phyloP scores from a whole-genome alignment of 2,888 invertebrate species.

The Lasiommata megera region DNA sequence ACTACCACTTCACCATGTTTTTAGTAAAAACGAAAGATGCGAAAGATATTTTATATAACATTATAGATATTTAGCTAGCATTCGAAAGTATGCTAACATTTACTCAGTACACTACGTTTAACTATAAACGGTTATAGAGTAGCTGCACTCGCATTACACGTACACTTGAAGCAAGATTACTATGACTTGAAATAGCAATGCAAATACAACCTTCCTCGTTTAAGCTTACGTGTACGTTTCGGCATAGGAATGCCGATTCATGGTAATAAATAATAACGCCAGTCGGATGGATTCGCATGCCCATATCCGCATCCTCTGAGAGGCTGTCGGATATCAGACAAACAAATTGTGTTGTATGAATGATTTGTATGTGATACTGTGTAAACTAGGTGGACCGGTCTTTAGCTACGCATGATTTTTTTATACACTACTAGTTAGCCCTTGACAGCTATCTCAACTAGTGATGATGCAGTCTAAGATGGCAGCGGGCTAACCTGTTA shows the following conservation, averaged over 20 bases:
- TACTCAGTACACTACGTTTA: too few relatives aligned
- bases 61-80: too few relatives aligned
- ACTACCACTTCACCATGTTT: too few relatives aligned
- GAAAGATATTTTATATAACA: too few relatives aligned
- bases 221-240: background rate
- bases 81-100: too few relatives aligned
- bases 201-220: conserved; percentile 16
- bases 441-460: too few relatives aligned
- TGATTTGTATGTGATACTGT: background rate
- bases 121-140: too few relatives aligned
- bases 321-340: conserved; percentile 12
- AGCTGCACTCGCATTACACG: background rate
- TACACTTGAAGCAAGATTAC: background rate
- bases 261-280: conserved; percentile 22
- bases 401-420: background rate
- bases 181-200: background rate
- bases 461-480: too few relatives aligned
- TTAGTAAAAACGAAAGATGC: too few relatives aligned
- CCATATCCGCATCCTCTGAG: conserved; percentile 24
- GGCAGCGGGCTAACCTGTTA: too few relatives aligned
- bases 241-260: background rate
- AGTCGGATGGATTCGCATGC: conserved; percentile 25
- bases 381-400: background rate
- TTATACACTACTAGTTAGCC: too few relatives aligned
- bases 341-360: conserved; percentile 2